A percentile compares a stretch with the other conserved stretches of the same genome.
phyloP scores from a whole-genome alignment of 2,113 vertebrate genomes.

The Leucopternis melanops region DNA sequence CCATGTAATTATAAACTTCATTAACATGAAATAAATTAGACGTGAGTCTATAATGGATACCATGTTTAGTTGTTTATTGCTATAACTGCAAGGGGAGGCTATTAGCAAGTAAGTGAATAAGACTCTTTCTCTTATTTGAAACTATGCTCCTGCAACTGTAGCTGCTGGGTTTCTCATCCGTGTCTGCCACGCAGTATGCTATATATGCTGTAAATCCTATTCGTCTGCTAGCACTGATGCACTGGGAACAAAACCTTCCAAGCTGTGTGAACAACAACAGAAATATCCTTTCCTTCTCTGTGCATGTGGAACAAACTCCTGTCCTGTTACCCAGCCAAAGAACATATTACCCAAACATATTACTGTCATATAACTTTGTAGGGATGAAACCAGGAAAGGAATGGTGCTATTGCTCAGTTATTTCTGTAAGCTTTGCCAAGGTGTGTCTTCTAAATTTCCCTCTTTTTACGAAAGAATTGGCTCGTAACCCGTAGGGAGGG shows the following conservation, averaged over 20 bases:
- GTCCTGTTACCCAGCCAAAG: not conserved
- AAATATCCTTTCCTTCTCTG: not conserved
- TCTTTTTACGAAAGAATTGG: not conserved
- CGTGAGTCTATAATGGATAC: not conserved
- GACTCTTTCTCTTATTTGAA: not conserved
- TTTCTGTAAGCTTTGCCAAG: not conserved
- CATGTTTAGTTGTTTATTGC: not conserved
- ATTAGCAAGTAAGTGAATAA: not conserved
- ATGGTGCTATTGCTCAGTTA: not conserved
- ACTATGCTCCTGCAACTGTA: not conserved
- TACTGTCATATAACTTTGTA: not conserved
- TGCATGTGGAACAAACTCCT: not conserved
- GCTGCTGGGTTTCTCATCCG: not conserved
- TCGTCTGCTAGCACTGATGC: not conserved
- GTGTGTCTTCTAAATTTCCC: not conserved
- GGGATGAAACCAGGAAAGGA: not conserved
- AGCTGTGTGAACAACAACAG: not conserved
- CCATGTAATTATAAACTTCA: constrained; percentile 52
- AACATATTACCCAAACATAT: not conserved
- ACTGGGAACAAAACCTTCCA: not conserved
- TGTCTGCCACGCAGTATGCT: not conserved
- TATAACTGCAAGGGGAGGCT: not conserved
- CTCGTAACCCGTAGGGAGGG: not conserved
- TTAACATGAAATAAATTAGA: constrained; percentile 63
- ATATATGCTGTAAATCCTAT: not conserved